A percentile compares a stretch with the other conserved stretches of the same genome.
Evolutionary conservation across 2,888 invertebrate species (phyloP).

Genomic region (Stictocephala bisonia): DNA sequence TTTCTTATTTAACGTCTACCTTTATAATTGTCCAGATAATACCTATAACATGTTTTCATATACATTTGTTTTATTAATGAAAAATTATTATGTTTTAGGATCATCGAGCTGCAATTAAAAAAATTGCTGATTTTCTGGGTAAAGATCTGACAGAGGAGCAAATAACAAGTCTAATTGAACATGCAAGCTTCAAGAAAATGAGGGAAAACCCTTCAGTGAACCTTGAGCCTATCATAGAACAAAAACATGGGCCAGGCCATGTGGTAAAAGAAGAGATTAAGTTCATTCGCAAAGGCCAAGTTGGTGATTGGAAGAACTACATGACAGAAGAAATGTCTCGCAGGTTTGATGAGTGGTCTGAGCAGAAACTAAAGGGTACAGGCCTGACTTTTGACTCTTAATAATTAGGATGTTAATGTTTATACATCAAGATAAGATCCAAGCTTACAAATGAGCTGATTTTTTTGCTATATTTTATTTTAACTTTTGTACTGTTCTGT

Average conservation of each 20-base stretch:
- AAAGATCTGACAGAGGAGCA: slow-evolving; percentile 75
- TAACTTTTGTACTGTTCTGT: no score
- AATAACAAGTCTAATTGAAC: slow-evolving; percentile 74
- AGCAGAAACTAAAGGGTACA: slow-evolving; percentile 61
- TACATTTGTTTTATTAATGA: background rate
- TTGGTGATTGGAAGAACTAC: slow-evolving; percentile 64
- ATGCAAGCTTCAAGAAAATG: slow-evolving; percentile 86
- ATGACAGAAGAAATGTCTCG: slow-evolving; percentile 63
- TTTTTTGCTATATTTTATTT: no score
- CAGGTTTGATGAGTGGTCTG: slow-evolving; percentile 67
- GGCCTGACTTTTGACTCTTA: slow-evolving; percentile 55
- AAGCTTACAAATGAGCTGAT: no score
- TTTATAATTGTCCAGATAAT: no score
- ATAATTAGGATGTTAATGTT: no score
- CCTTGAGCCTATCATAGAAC: slow-evolving; percentile 70
- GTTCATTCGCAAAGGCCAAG: slow-evolving; percentile 73
- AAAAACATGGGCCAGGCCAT: slow-evolving; percentile 67
- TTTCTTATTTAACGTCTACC: no score
- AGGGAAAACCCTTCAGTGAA: slow-evolving; percentile 83
- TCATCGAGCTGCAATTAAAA: slow-evolving; percentile 72
- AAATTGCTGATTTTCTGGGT: slow-evolving; percentile 78
- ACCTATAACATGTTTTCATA: background rate
- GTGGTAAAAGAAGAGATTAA: slow-evolving; percentile 69
- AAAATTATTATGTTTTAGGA: slow-evolving; percentile 66
- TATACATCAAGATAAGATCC: no score